Conservation (phyloP, 2,113 vertebrate species). For the Paracanthobrama guichenoti region DNA sequence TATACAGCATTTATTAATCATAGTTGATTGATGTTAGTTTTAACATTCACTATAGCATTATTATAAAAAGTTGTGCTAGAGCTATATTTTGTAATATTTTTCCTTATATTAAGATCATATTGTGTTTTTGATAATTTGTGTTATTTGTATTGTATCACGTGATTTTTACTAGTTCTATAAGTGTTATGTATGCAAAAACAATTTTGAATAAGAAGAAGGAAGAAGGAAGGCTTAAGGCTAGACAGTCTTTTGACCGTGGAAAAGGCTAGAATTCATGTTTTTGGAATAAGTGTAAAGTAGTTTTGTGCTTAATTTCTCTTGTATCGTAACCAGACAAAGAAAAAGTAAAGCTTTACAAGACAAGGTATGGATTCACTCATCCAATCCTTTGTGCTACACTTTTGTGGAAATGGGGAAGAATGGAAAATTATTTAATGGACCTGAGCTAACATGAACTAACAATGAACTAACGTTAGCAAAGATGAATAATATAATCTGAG, state of each 20-base stretch:
- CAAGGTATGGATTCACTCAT: background rate
- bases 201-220: background rate
- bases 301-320: background rate
- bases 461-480: too few relatives aligned
- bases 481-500: too few relatives aligned
- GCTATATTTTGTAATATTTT: background rate
- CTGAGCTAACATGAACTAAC: too few relatives aligned
- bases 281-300: background rate
- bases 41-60: too few relatives aligned
- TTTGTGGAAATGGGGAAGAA: background rate
- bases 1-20: too few relatives aligned
- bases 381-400: background rate
- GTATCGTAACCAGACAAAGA: background rate
- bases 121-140: background rate
- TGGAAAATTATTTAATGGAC: background rate
- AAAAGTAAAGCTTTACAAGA: background rate
- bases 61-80: too few relatives aligned
- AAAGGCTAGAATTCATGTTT: background rate
- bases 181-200: background rate
- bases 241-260: background rate
- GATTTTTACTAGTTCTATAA: background rate
- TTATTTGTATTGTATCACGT: background rate
- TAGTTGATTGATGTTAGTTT: too few relatives aligned
- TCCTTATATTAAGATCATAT: background rate
- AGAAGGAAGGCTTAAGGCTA: background rate